A percentile compares a stretch with the other conserved stretches of the same genome.
Evolutionary conservation across 2,797 vertebrate genomes (phyloP).

Genomic region (Danio choprae): DNA sequence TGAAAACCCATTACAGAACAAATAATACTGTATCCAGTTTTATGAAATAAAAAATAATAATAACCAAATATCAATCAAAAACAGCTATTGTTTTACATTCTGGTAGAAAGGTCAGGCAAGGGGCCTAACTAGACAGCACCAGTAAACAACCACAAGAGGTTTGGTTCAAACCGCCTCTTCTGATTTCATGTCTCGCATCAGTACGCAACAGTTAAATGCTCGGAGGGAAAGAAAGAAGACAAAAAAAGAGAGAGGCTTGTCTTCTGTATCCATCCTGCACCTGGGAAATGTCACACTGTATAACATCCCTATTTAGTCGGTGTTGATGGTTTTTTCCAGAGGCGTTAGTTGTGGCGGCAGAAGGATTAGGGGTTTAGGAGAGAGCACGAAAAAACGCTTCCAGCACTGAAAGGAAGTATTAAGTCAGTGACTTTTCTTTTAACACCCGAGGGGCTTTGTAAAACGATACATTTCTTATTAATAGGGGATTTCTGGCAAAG

Average conservation of each 20-base stretch:
- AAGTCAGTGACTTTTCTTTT: constrained; percentile 70
- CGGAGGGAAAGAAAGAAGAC: constrained; percentile 60
- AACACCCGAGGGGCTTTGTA: constrained; percentile 68
- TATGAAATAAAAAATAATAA: too few species aligned
- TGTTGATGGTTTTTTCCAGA: constrained; percentile 69
- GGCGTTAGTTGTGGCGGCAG: constrained; percentile 75
- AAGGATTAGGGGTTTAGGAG: constrained; percentile 76
- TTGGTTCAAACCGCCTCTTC: constrained; percentile 27
- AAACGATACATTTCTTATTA: constrained; percentile 74
- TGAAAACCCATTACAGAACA: too few species aligned
- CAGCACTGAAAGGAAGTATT: constrained; percentile 75
- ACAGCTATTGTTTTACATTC: too few species aligned
- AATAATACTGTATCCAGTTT: too few species aligned
- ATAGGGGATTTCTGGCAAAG: constrained; percentile 67
- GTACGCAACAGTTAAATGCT: constrained; percentile 10
- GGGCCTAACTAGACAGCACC: too few species aligned
- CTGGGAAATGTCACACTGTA: constrained; percentile 61
- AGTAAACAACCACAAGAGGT: too few species aligned
- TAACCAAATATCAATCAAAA: too few species aligned
- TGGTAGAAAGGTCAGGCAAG: too few species aligned
- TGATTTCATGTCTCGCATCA: constrained; percentile 44
- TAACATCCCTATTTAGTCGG: constrained; percentile 71
- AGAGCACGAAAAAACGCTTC: constrained; percentile 69
- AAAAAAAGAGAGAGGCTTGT: constrained; percentile 55
- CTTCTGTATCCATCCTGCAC: constrained; percentile 65